phyloP scores from a whole-genome alignment of 2,797 vertebrate genomes.

The Lophius americanus region DNA sequence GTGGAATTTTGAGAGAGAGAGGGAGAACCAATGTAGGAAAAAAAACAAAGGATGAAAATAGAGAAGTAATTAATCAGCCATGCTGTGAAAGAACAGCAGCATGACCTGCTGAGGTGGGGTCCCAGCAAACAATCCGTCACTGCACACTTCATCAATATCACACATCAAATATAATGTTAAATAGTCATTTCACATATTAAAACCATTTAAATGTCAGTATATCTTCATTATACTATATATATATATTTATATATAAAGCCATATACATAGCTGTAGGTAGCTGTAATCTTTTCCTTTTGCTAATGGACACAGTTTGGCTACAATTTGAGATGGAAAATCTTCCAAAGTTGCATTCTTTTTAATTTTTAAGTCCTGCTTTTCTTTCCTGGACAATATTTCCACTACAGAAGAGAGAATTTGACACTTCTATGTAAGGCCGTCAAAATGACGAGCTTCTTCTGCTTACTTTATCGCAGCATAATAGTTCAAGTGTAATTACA shows the following conservation, averaged over 20 bases:
- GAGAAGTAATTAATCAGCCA: slow-evolving; percentile 81
- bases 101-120: slow-evolving; percentile 37
- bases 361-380: background rate
- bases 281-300: background rate
- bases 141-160: slow-evolving; percentile 18
- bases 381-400: too few relatives aligned
- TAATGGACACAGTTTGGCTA: background rate
- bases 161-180: background rate
- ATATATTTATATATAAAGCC: too few relatives aligned
- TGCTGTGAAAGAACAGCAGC: slow-evolving; percentile 61
- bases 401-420: too few relatives aligned
- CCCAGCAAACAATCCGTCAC: slow-evolving; percentile 36
- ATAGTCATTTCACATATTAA: background rate
- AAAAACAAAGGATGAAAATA: slow-evolving; percentile 66
- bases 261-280: background rate
- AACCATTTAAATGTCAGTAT: background rate
- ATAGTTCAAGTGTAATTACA: too few relatives aligned
- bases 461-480: too few relatives aligned
- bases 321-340: background rate
- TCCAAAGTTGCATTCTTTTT: background rate
- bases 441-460: too few relatives aligned
- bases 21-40: background rate
- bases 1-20: slow-evolving; percentile 69
- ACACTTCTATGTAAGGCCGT: too few relatives aligned
- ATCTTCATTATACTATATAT: too few relatives aligned